Conservation (phyloP, 2,113 vertebrate genomes). For the Daboia siamensis region DNA sequence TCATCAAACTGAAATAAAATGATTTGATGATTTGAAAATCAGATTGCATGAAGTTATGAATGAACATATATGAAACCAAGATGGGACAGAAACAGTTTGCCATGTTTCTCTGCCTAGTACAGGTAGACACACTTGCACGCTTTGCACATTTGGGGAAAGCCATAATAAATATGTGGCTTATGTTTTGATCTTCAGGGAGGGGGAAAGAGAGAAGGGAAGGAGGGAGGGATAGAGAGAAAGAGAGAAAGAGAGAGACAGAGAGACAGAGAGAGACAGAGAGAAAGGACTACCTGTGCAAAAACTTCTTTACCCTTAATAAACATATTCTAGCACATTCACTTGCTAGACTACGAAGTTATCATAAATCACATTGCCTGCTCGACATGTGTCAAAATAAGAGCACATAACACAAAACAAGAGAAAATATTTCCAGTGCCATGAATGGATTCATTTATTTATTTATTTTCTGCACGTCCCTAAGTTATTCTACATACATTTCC, state of each 20-base stretch:
- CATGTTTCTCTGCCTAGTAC: not conserved
- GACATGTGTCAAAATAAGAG: conserved; percentile 65
- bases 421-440: conserved; percentile 56
- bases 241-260: not conserved
- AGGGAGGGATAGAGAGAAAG: not conserved
- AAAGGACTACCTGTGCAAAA: conserved; percentile 41
- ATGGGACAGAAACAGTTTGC: not conserved
- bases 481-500: conserved; percentile 54
- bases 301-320: conserved; percentile 48
- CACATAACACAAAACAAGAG: conserved; percentile 52
- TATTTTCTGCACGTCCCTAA: conserved; percentile 44
- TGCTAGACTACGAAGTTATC: conserved; percentile 47
- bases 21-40: not conserved
- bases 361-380: conserved; percentile 64
- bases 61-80: not conserved
- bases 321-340: conserved; percentile 44
- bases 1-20: not conserved
- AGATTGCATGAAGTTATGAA: not conserved
- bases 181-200: conserved; percentile 39
- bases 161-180: conserved; percentile 12
- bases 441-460: conserved; percentile 56
- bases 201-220: not conserved
- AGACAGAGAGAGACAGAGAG: conserved; percentile 30
- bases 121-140: not conserved
- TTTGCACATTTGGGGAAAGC: not conserved